These are phyloP conservation scores for Cotesia chilonis DNA, from an alignment of 1,140 invertebrate species.

Conservation along the genomic window DNA sequence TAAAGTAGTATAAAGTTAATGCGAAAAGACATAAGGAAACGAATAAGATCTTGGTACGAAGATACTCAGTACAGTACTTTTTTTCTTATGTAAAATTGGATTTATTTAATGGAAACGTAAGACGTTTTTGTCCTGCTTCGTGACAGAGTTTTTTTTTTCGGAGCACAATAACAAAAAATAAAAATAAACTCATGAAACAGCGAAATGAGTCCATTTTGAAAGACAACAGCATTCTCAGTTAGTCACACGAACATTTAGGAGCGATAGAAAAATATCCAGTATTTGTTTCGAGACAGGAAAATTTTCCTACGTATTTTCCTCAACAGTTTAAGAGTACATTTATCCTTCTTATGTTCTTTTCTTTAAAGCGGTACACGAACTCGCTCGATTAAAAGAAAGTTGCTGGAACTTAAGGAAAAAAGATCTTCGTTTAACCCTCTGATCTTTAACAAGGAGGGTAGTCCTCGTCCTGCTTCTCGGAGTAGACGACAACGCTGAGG, in stretches of 20 bases:
- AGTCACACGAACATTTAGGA: conserved; percentile 32
- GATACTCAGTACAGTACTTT: not conserved
- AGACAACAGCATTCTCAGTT: not conserved
- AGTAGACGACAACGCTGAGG: conserved; percentile 21
- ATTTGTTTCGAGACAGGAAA: too few species aligned
- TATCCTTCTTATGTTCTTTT: conserved; percentile 11
- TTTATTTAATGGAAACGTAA: conserved; percentile 1
- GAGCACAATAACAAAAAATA: not conserved
- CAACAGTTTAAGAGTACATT: conserved; percentile 11
- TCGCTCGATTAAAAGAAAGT: conserved; percentile 39
- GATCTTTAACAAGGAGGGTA: conserved; percentile 13
- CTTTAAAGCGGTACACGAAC: conserved; percentile 18
- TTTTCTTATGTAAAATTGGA: not conserved
- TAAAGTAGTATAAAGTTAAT: not conserved
- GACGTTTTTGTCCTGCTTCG: not conserved
- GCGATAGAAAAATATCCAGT: conserved; percentile 24
- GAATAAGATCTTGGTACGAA: not conserved
- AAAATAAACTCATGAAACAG: not conserved
- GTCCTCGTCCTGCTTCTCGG: not conserved
- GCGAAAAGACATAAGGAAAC: not conserved
- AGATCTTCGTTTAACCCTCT: conserved; percentile 19
- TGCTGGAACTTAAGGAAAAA: not conserved
- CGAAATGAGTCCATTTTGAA: not conserved
- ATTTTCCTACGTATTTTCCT: not conserved
- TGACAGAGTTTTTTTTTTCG: not conserved